These are phyloP conservation scores for Dolichopus griseipennis DNA, from an alignment of 2,888 invertebrate species.

Conservation along the genomic window DNA sequence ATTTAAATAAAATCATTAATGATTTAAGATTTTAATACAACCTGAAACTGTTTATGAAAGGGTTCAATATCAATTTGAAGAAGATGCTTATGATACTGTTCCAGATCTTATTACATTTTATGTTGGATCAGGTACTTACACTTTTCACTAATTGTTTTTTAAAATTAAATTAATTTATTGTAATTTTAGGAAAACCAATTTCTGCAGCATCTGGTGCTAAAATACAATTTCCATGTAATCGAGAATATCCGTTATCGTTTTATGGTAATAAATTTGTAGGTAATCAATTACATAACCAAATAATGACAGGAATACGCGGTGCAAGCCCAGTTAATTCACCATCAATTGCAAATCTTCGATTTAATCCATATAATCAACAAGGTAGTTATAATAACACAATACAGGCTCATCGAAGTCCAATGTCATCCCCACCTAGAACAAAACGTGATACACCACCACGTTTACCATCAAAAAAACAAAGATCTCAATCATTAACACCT, in stretches of 20 bases:
- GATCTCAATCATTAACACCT: conserved; percentile 72
- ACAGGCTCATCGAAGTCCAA: conserved; percentile 42
- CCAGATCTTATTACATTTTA: conserved; percentile 89
- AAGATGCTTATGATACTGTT: conserved; percentile 86
- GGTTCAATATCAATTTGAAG: conserved; percentile 89
- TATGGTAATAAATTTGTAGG: conserved; percentile 55
- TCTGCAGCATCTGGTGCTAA: conserved; percentile 82
- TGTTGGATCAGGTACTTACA: conserved; percentile 68
- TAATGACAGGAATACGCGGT: conserved; percentile 41
- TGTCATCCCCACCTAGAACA: conserved; percentile 50
- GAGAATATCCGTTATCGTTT: conserved; percentile 68
- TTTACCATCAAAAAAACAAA: conserved; percentile 55
- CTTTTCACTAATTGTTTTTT: background rate
- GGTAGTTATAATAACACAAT: conserved; percentile 29
- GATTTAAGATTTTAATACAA: conserved; percentile 64
- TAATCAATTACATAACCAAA: conserved; percentile 42
- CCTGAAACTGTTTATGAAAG: conserved; percentile 87
- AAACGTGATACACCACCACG: conserved; percentile 46
- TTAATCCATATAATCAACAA: conserved; percentile 33
- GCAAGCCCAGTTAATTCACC: conserved; percentile 40
- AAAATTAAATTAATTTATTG: conserved; percentile 58
- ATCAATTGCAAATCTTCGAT: conserved; percentile 42
- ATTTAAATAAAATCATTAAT: conserved; percentile 5
- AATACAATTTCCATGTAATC: conserved; percentile 76
- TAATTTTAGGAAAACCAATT: conserved; percentile 77